Conservation (phyloP, 2,113 vertebrate genomes). For the Lepus europaeus region DNA sequence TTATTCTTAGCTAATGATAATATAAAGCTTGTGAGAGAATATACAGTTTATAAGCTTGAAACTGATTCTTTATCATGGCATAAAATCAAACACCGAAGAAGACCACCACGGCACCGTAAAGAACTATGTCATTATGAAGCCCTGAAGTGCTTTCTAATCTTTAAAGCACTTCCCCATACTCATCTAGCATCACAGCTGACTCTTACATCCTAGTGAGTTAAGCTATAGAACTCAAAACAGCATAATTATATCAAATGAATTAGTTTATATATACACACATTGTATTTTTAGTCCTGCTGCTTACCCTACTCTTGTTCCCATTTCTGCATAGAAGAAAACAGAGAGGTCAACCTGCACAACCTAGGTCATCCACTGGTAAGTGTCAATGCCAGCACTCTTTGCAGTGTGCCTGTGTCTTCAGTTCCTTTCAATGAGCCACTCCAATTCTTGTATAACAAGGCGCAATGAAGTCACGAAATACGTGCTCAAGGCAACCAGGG, state of each 20-base stretch:
- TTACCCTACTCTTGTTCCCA: neutral
- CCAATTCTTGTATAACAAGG: conserved; percentile 2
- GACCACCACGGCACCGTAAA: neutral
- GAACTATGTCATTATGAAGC: neutral
- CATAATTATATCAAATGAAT: neutral
- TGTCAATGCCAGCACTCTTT: conserved; percentile 16
- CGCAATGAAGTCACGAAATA: conserved; percentile 48
- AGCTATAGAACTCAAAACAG: neutral
- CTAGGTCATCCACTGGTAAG: neutral
- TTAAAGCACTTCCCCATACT: neutral
- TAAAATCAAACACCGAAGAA: conserved; percentile 39
- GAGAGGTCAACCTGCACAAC: neutral
- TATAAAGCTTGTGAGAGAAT: conserved; percentile 36
- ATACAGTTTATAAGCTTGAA: neutral
- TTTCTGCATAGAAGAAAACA: neutral
- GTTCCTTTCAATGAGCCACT: conserved; percentile 27
- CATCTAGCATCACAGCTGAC: neutral
- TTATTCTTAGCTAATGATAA: conserved; percentile 29
- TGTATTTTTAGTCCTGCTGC: neutral
- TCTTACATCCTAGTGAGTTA: neutral
- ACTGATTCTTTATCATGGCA: neutral
- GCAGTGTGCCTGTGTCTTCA: neutral
- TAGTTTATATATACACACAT: neutral
- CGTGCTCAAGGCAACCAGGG: conserved; percentile 27
- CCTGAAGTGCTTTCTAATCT: neutral